These are phyloP conservation scores for Pedicia rivosa DNA, from an alignment of 2,888 invertebrate species.

Conservation along the genomic window DNA sequence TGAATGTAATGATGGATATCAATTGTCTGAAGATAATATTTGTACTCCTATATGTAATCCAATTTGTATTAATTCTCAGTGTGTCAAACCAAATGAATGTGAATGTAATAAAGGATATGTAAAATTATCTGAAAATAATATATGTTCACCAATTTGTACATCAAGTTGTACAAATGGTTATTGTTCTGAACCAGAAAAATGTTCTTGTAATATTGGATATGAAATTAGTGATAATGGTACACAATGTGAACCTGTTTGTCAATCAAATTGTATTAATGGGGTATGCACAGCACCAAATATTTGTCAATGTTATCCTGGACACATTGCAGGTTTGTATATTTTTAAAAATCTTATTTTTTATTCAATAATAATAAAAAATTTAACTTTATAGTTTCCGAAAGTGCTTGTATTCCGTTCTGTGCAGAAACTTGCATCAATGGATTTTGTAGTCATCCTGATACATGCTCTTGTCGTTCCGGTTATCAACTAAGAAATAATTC, in stretches of 20 bases:
- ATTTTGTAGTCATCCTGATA: constrained; percentile 16
- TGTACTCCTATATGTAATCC: constrained; percentile 24
- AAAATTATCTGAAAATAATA: neutral
- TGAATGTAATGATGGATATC: constrained; percentile 17
- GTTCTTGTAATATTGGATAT: constrained; percentile 18
- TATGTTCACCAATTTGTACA: constrained; percentile 13
- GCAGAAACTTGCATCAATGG: constrained; percentile 14
- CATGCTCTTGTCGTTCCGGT: constrained; percentile 13
- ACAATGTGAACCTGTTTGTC: constrained; percentile 26
- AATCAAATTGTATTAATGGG: constrained; percentile 24
- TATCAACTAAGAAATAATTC: constrained; percentile 4
- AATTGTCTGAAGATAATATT: constrained; percentile 13
- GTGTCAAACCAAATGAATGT: constrained; percentile 36
- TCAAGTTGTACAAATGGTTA: constrained; percentile 20
- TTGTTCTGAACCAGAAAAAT: constrained; percentile 17
- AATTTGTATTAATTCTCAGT: constrained; percentile 27
- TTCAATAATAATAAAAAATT: no score
- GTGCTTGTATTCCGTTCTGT: constrained; percentile 5
- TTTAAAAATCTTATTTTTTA: no score
- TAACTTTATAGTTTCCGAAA: no score
- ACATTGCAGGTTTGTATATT: no score
- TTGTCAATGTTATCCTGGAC: constrained; percentile 25
- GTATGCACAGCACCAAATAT: constrained; percentile 16
- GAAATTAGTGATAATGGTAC: constrained; percentile 3
- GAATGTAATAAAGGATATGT: constrained; percentile 34